phyloP scores from a whole-genome alignment of 2,888 invertebrate species.

The Parnassius mnemosyne region DNA sequence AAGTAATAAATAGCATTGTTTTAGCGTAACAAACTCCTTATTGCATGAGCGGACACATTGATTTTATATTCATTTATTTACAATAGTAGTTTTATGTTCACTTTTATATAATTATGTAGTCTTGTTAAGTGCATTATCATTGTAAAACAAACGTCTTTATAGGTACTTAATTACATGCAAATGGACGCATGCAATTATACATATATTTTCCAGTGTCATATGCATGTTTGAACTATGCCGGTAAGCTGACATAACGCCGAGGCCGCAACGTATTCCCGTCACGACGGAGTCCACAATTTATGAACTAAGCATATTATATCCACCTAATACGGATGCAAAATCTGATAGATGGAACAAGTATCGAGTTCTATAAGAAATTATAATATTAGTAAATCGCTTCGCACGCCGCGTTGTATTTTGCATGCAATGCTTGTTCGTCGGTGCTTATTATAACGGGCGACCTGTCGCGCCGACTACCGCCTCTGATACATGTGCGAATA shows the following conservation, averaged over 20 bases:
- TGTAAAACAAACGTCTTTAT: background rate
- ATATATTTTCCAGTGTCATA: conserved; percentile 1
- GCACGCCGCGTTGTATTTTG: conserved; percentile 51
- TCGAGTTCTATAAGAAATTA: conserved; percentile 35
- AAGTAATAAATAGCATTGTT: too few relatives aligned
- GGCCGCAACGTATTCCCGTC: conserved; percentile 5
- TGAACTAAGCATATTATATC: conserved; percentile 46
- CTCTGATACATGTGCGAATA: conserved; percentile 24
- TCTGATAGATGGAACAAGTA: conserved; percentile 45
- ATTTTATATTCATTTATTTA: too few relatives aligned
- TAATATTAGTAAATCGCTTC: conserved; percentile 45
- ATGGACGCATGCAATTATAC: background rate
- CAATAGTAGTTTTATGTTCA: too few relatives aligned
- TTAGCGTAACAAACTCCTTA: too few relatives aligned
- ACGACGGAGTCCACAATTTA: conserved; percentile 29
- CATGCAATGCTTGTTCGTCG: conserved; percentile 60
- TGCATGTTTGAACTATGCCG: conserved; percentile 2
- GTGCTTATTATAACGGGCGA: conserved; percentile 56
- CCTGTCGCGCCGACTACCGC: conserved; percentile 65
- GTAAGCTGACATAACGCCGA: conserved; percentile 2
- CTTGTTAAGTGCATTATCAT: background rate
- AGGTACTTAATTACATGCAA: background rate
- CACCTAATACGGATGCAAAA: conserved; percentile 52
- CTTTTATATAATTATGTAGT: too few relatives aligned
- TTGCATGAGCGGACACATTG: too few relatives aligned